Percentiles rank a stretch among this genome's conserved stretches.
Conservation (phyloP, 2,797 vertebrate species). For the Vultur gryphus region DNA sequence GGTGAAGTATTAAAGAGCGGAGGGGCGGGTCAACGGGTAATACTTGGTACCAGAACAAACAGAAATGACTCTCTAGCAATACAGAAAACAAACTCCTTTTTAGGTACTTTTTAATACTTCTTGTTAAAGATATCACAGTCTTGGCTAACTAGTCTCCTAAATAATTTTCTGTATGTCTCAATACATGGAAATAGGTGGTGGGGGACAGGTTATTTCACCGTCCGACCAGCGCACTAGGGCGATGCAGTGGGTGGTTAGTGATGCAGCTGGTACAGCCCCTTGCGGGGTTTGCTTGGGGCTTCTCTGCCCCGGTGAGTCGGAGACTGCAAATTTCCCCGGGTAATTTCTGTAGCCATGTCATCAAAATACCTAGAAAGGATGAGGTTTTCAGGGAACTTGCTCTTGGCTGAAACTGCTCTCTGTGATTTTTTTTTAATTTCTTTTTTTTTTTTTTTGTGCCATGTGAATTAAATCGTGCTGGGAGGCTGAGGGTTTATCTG, state of each 20-base stretch:
- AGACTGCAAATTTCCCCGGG: not conserved
- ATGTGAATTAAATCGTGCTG: not conserved
- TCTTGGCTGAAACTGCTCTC: no score
- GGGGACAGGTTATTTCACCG: rapidly evolving
- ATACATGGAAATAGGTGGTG: rapidly evolving
- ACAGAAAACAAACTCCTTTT: not conserved
- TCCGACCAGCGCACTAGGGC: rapidly evolving
- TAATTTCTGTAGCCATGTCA: not conserved
- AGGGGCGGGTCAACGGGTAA: rapidly evolving
- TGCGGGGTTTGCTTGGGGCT: not conserved
- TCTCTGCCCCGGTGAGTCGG: rapidly evolving
- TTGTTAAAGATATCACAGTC: rapidly evolving
- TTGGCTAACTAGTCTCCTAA: not conserved
- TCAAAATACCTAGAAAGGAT: not conserved
- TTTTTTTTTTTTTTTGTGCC: not conserved
- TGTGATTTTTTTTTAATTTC: not conserved
- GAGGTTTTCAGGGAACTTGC: rapidly evolving
- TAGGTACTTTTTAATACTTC: not conserved
- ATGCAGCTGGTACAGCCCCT: no score
- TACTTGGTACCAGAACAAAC: not conserved
- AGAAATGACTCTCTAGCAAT: not conserved
- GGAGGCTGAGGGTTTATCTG: not conserved
- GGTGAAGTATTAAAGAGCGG: not conserved
- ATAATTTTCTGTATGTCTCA: not conserved
- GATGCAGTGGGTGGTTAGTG: not conserved